phyloP scores from a whole-genome alignment of 2,797 vertebrate species.

The Orestias chungarensis region DNA sequence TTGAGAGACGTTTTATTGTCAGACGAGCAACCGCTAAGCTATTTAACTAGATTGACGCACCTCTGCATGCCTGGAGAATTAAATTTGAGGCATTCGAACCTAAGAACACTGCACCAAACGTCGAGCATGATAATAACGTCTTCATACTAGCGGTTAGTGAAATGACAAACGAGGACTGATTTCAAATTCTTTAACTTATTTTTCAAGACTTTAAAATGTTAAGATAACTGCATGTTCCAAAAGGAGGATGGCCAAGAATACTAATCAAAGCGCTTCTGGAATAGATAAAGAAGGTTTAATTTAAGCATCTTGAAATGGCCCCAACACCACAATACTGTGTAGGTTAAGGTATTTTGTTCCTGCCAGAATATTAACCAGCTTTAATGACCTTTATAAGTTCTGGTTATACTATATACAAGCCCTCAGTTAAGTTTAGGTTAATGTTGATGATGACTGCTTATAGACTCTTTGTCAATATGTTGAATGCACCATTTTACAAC shows the following conservation, averaged over 20 bases:
- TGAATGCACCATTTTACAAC: conserved; percentile 22
- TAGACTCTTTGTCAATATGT: background rate
- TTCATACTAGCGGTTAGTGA: no score
- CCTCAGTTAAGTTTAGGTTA: background rate
- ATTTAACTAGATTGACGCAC: background rate
- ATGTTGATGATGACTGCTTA: background rate
- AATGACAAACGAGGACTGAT: no score
- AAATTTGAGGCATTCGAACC: background rate
- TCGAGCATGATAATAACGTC: no score
- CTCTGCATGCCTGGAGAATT: background rate
- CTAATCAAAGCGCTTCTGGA: background rate
- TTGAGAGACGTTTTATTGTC: no score
- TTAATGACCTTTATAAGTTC: background rate
- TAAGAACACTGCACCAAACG: no score
- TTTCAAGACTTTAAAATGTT: background rate
- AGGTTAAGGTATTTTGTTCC: no score
- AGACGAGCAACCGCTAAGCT: no score
- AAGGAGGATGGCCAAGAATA: background rate
- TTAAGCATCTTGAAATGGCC: background rate
- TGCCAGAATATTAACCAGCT: background rate
- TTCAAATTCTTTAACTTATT: background rate
- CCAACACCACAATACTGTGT: background rate
- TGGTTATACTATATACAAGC: background rate
- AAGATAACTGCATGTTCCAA: background rate
- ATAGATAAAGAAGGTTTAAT: background rate